A percentile compares a stretch with the other conserved stretches of the same genome.
Conservation (phyloP, 1,140 invertebrate genomes). For the Drosophila guanche region DNA sequence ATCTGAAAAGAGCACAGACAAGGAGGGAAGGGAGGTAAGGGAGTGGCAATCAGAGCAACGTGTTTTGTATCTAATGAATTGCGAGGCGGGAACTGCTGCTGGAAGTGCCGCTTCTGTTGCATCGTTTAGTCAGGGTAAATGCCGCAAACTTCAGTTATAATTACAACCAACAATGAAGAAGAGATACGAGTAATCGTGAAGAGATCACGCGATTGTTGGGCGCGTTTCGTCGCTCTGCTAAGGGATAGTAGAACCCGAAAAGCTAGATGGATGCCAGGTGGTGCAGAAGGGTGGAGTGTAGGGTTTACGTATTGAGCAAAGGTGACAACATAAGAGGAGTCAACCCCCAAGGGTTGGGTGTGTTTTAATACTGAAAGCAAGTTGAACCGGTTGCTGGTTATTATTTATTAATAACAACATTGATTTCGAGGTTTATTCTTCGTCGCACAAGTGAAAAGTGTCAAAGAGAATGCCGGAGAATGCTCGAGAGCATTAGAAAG, state of each 20-base stretch:
- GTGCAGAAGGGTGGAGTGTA: neutral
- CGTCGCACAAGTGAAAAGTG: too few relatives aligned
- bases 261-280: constrained; percentile 8
- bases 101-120: constrained; percentile 7
- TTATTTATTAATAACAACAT: too few relatives aligned
- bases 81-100: constrained; percentile 27
- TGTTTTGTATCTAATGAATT: constrained; percentile 68
- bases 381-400: too few relatives aligned
- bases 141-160: constrained; percentile 41
- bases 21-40: neutral
- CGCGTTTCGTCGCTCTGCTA: neutral
- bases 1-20: constrained; percentile 36
- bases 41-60: constrained; percentile 57
- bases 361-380: neutral
- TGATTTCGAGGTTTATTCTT: too few relatives aligned
- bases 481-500: too few relatives aligned
- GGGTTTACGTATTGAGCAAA: constrained; percentile 17
- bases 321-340: constrained; percentile 17
- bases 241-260: constrained; percentile 2
- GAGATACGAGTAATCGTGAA: constrained; percentile 35
- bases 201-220: constrained; percentile 44
- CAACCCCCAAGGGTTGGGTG: constrained; percentile 5
- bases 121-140: constrained; percentile 44
- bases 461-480: too few relatives aligned
- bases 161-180: constrained; percentile 39